These are phyloP conservation scores for Spilosoma lubricipeda DNA, from an alignment of 2,888 invertebrate species.

Conservation along the genomic window DNA sequence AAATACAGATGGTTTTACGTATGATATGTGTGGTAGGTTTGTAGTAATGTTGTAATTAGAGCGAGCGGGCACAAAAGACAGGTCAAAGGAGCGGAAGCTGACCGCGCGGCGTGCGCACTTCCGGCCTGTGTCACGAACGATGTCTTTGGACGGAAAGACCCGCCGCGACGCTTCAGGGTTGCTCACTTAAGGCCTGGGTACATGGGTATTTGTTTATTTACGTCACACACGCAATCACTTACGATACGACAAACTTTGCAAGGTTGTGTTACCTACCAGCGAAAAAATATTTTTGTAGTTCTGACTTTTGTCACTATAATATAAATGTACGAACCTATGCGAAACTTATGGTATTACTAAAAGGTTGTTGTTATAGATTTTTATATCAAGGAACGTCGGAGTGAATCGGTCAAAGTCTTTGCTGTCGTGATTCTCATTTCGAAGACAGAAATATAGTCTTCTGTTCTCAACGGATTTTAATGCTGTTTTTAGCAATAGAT, in stretches of 20 bases:
- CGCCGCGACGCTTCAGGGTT: conserved; percentile 59
- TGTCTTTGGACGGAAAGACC: conserved; percentile 72
- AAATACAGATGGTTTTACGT: conserved; percentile 39
- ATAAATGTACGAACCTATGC: neutral
- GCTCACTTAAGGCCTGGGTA: conserved; percentile 46
- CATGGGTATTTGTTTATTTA: conserved; percentile 34
- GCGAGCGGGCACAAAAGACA: conserved; percentile 66
- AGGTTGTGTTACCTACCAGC: neutral
- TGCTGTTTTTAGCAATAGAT: too few relatives aligned
- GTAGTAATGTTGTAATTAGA: conserved; percentile 73
- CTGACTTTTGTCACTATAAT: neutral
- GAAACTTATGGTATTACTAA: neutral
- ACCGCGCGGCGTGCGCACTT: conserved; percentile 77
- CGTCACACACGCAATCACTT: conserved; percentile 18
- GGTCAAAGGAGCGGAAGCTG: conserved; percentile 83
- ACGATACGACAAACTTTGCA: neutral
- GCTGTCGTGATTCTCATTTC: too few relatives aligned
- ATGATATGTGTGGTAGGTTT: conserved; percentile 36
- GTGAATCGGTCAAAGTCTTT: too few relatives aligned
- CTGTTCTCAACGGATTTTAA: too few relatives aligned
- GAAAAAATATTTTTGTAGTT: neutral
- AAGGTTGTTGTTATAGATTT: neutral
- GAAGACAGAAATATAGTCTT: too few relatives aligned
- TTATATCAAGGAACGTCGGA: too few relatives aligned
- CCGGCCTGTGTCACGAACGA: conserved; percentile 68